Conservation (phyloP, 2,113 vertebrate species). For the Cinclus mexicanus region DNA sequence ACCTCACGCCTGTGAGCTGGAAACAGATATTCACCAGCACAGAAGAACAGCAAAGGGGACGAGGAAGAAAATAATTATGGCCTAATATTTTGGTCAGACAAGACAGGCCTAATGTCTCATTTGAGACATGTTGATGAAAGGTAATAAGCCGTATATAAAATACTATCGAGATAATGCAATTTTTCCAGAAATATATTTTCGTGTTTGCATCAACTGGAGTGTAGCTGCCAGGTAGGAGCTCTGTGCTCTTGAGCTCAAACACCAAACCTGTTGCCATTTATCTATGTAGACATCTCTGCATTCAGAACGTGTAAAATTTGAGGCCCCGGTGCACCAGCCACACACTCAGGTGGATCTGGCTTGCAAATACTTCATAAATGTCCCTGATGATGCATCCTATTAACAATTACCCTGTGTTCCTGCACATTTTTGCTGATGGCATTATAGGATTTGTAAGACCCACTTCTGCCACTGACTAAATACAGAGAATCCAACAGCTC, state of each 20-base stretch:
- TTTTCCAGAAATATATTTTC: neutral
- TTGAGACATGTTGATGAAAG: neutral
- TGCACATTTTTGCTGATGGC: neutral
- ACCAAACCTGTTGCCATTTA: neutral
- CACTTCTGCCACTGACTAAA: neutral
- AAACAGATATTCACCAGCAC: neutral
- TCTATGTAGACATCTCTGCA: neutral
- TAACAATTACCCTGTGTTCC: neutral
- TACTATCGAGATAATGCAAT: neutral
- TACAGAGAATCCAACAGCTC: neutral
- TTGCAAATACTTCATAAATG: neutral
- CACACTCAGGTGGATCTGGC: neutral
- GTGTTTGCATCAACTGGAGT: accelerated
- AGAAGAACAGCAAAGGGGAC: neutral
- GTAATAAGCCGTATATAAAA: neutral
- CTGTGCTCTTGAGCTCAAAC: accelerated
- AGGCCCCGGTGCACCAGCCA: neutral
- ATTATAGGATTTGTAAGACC: neutral
- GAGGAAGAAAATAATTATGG: neutral
- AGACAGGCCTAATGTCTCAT: neutral
- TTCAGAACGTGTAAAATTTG: neutral
- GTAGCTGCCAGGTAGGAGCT: neutral
- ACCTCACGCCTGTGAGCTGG: accelerated
- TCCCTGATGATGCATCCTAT: neutral
- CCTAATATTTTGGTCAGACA: neutral